Base-by-base conservation (phyloP, 2,888 invertebrate species). In the Chouioia cunea region DNA sequence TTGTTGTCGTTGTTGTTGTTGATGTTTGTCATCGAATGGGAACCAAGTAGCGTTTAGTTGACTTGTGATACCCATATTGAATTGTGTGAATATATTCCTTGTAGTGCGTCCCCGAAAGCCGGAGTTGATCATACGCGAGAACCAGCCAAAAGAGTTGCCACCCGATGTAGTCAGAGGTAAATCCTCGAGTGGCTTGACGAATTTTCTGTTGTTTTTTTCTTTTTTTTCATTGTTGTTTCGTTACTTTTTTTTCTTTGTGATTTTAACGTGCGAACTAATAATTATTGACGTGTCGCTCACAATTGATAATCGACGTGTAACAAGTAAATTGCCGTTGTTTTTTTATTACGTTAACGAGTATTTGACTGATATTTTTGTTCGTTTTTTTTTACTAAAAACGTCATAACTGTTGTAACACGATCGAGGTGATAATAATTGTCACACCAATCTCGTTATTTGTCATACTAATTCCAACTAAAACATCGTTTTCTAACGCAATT, bases 161-260 rank as follows among this genome's bases (percentile, higher is more conserved):
- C 95, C 96, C 79, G 96, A 95, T 87, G 97, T 97, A 82, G 93
- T 95, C 78, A 91, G 97, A 92, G 94, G 95, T 96, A 89, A 86
- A 79, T 74, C 66, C 66, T 65, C 69, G 56, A 68, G 43, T 72
- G 59, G 67, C 62, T 68, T 70, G 64, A 18, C 46, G 58, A 64
- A 43, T 53, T 46, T 56, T 60, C 22, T 20, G 6, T 52, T 67
- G 48, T 65, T 12, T 10, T 57, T 44, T 12, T n/a, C 43, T 64
- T 54, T 60, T 12, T 10, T 52, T 56, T 44, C 27, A 43, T 53
- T 57, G 57, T 48, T 59, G 44, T 47, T 46, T n/a, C n/a, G n/a
- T n/a, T n/a, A n/a, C n/a, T 62, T 53, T 56, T n/a, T 62, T 48
- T 27, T 57, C 54, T 10, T 68, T 67, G 2, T 56, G 57, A 10